Conservation (phyloP, 2,888 invertebrate genomes). For the Lissocephala sabroskyi region DNA sequence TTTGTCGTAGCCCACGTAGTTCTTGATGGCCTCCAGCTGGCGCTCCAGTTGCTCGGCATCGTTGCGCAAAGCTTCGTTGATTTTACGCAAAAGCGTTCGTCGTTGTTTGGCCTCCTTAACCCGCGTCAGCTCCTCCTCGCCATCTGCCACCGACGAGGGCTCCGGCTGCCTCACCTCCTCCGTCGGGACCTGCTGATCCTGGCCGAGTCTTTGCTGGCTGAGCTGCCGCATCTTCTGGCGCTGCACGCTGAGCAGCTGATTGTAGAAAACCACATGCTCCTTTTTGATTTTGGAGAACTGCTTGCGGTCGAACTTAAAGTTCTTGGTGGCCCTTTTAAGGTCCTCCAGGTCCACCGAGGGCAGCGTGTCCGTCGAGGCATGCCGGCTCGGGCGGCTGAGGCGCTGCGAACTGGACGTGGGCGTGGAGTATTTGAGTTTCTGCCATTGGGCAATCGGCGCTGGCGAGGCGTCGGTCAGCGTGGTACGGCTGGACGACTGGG, state of each 20-base stretch:
- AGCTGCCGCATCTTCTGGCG: conserved; percentile 22
- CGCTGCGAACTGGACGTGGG: conserved; percentile 34
- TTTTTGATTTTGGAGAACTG: conserved; percentile 25
- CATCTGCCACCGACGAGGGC: no score
- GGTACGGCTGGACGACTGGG: no score
- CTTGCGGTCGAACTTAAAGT: conserved; percentile 26
- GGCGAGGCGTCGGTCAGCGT: background rate
- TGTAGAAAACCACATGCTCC: conserved; percentile 33
- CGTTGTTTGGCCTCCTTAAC: no score
- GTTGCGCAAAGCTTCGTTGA: no score
- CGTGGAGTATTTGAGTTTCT: conserved; percentile 17
- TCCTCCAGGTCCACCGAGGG: conserved; percentile 15
- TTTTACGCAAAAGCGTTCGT: no score
- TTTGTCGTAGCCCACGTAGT: no score
- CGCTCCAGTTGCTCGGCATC: no score
- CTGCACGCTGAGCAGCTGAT: conserved; percentile 32
- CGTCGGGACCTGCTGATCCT: background rate
- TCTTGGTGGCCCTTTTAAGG: conserved; percentile 6
- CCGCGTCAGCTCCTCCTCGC: no score
- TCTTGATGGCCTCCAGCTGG: no score
- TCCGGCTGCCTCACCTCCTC: background rate
- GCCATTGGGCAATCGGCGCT: background rate
- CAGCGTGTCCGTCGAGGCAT: conserved; percentile 13
- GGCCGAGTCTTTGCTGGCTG: conserved; percentile 11
- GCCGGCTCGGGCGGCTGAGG: background rate